These are phyloP conservation scores for Zaprionus inermis DNA, from an alignment of 1,140 invertebrate genomes.

Conservation along the genomic window DNA sequence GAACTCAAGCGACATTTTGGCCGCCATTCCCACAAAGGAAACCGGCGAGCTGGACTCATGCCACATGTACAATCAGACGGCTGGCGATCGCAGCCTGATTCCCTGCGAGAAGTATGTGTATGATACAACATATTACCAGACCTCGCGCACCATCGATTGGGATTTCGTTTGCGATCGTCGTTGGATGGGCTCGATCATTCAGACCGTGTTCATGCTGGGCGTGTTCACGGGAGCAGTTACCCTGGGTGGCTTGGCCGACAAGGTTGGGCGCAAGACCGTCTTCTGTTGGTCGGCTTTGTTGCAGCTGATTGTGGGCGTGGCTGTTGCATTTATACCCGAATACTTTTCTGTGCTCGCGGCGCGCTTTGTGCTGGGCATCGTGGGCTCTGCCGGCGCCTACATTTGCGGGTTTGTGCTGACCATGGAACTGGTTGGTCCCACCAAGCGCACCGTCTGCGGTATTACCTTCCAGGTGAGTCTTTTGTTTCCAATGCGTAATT, in stretches of 20 bases:
- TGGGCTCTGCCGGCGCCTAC: slow-evolving; percentile 93
- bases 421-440: slow-evolving; percentile 94
- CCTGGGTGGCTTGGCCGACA: slow-evolving; percentile 94
- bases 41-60: slow-evolving; percentile 86
- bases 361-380: slow-evolving; percentile 91
- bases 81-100: slow-evolving; percentile 83
- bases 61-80: slow-evolving; percentile 84
- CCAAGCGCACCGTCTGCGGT: slow-evolving; percentile 92
- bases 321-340: slow-evolving; percentile 90
- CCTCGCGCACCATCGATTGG: slow-evolving; percentile 92
- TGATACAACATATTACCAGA: slow-evolving; percentile 89
- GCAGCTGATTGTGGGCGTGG: slow-evolving; percentile 89
- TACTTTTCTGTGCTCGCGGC: slow-evolving; percentile 89
- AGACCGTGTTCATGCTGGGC: slow-evolving; percentile 95
- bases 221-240: slow-evolving; percentile 93
- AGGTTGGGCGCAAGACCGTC: slow-evolving; percentile 92
- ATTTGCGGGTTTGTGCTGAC: slow-evolving; percentile 93
- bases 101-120: slow-evolving; percentile 89
- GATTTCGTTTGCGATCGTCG: slow-evolving; percentile 92
- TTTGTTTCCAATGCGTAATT: not conserved
- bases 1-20: slow-evolving; percentile 85
- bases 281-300: slow-evolving; percentile 90
- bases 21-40: slow-evolving; percentile 85
- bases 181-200: slow-evolving; percentile 92
- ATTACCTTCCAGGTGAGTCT: slow-evolving; percentile 88